Evolutionary conservation across 2,797 vertebrate genomes (phyloP), one percentile per base, ranked within the genome.

Genomic region (Melanogrammus aeglefinus): DNA sequence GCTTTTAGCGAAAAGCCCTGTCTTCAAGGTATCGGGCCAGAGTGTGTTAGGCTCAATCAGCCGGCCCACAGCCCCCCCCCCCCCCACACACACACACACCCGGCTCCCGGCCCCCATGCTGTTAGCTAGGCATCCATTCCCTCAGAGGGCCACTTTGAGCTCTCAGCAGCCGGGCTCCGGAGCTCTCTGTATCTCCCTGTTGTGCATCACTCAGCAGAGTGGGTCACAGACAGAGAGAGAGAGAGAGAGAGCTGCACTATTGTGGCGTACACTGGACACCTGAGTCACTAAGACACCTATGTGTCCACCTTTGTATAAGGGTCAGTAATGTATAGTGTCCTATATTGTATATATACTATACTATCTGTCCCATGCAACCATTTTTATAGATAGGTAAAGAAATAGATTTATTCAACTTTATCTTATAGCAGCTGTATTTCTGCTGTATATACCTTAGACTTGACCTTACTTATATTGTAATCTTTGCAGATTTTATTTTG

Each of bases 111-210:
- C 38, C 82, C 81, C 85, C 69, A 80, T 86, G 80, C 80, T 86
- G 80, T 83, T 83, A 82, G 79, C 76, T 76, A 16, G 27, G 71
- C 86, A 86, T 80, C 78, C 24, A 10, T 90, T 90, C 86, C 81
- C 79, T 71, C 79, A 81, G 81, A 75, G 76, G 81, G 80, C 77
- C 75, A 72, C 90, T 92, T 90, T 91, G 89, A 89, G 87, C 86
- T 81, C 38, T 51, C 47, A 47, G 14, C 82, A 89, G 89, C 88
- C 57, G 88, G 87, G 85, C 76, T 85, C 84, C 82, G n/a, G 75
- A 83, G 83, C 72, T 80, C 78, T 74, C 86, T 83, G 44, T 1
- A 74, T 73, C 75, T 90, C 90, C 92, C 92, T 88, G 38, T 81
- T 78, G 81, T 74, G 79, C 75, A 16, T 81, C 86, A 87, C 89